phyloP scores from a whole-genome alignment of 2,888 invertebrate species.

The Phaonia tiefii region DNA sequence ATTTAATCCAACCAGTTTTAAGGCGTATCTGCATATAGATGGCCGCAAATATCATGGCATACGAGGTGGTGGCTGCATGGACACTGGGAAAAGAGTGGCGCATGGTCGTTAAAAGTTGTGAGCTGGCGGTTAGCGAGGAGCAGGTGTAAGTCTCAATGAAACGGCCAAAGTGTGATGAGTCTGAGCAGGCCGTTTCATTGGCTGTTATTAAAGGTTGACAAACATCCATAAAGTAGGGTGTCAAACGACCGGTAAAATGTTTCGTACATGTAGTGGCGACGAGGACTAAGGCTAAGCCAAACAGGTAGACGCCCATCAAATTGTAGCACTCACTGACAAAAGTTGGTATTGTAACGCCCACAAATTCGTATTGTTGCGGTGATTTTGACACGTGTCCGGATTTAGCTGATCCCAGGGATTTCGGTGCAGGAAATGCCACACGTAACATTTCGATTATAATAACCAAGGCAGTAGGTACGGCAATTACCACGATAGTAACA shows the following conservation, averaged over 20 bases:
- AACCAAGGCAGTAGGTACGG: conserved; percentile 72
- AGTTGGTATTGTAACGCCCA: conserved; percentile 73
- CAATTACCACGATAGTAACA: conserved; percentile 73
- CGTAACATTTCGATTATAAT: conserved; percentile 74
- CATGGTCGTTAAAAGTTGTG: conserved; percentile 70
- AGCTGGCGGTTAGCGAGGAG: conserved; percentile 71
- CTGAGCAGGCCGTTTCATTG: conserved; percentile 61
- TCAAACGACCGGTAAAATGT: conserved; percentile 71
- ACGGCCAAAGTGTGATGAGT: conserved; percentile 29
- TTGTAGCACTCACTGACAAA: conserved; percentile 76
- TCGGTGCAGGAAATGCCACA: conserved; percentile 69
- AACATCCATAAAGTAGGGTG: conserved; percentile 74
- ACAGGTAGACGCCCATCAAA: conserved; percentile 73
- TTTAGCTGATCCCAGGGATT: neutral
- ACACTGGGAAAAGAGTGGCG: conserved; percentile 76
- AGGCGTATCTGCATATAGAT: conserved; percentile 74
- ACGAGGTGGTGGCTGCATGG: conserved; percentile 68
- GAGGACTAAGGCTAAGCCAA: conserved; percentile 73
- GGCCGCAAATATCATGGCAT: conserved; percentile 74
- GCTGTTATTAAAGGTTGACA: conserved; percentile 70
- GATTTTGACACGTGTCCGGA: conserved; percentile 59
- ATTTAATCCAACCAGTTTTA: conserved; percentile 69
- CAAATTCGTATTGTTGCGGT: conserved; percentile 71
- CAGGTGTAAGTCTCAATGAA: conserved; percentile 72
- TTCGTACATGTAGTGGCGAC: conserved; percentile 69